These are phyloP conservation scores for Cantharis flavilabris DNA, from an alignment of 2,888 invertebrate genomes.

Conservation along the genomic window DNA sequence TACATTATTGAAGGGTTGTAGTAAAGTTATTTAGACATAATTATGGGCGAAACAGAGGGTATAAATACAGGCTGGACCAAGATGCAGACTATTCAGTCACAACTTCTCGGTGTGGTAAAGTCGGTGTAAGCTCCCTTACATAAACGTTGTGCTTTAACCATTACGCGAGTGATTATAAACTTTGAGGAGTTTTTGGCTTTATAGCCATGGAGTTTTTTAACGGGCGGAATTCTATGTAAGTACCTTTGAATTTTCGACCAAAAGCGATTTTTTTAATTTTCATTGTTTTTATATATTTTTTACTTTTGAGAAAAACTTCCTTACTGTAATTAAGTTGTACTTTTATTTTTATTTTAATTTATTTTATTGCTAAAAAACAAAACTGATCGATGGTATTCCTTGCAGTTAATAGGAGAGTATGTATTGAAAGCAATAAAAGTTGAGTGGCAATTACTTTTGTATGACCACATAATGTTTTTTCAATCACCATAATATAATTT, in stretches of 20 bases:
- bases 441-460: not conserved
- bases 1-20: not conserved
- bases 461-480: not conserved
- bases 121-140: slow-evolving; percentile 19
- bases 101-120: slow-evolving; percentile 24
- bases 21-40: not conserved
- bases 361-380: not conserved
- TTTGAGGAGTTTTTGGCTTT: slow-evolving; percentile 7
- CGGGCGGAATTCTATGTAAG: slow-evolving; percentile 18
- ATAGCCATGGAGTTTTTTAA: slow-evolving; percentile 22
- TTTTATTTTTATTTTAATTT: not conserved
- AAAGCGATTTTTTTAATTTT: not conserved
- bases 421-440: not conserved
- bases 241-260: slow-evolving; percentile 1
- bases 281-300: not conserved
- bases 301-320: not conserved
- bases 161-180: slow-evolving; percentile 24
- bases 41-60: slow-evolving; percentile 24
- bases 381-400: not conserved
- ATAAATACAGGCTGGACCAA: slow-evolving; percentile 28
- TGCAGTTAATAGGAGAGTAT: not conserved
- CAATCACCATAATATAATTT: not conserved
- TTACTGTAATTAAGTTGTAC: not conserved
- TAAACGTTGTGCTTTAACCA: slow-evolving; percentile 13
- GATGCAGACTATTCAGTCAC: slow-evolving; percentile 26